Base-by-base conservation (phyloP, 2,797 vertebrate species). In the Melanotaenia maccullochi region DNA sequence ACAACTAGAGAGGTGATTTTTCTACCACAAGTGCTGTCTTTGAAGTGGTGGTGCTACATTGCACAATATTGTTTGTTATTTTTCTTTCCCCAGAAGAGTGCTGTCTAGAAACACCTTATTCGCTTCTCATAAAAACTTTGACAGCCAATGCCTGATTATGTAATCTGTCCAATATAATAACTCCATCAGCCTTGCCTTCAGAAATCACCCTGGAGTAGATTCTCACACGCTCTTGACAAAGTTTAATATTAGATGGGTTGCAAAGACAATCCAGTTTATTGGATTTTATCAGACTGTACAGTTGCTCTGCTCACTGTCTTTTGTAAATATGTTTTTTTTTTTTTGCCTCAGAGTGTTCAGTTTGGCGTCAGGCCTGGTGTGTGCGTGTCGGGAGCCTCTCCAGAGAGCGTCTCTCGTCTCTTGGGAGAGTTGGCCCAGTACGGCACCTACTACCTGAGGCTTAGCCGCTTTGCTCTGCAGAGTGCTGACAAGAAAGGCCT, bases 301-400 rank as follows among this genome's bases (percentile, higher is more conserved):
- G 62, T 70, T 78, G 66, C 67, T 78, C 38, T 78, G 66, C 67
- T 78, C 38, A 51, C 69, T 78, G 58, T 67, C 24, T 78, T 69
- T 70, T 76, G 68, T 86, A 75, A 79, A 85, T 80, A 49, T 82
- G 13, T 75, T 13, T 0, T 40, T 16, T 40, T 75, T 83, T 77
- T 71, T 74, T 68, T 73, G 79, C 64, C 94, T 92, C 69, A 89
- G 73, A 92, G 93, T n/a, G 93, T 97, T 78, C 93, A 95, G 70
- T 99, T 99, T 75, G 80, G 94, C 28, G 95, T 98, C 85, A 95
- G 95, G 60, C 94, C 93, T 0, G 96, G 97, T 0, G 85, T 99
- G 49, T 98, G 97, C 1, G 93, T 99, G 7, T 99, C 97, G 0
- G 98, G 98, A 60, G 95, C 96, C 0, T 98, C 97, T 38, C 95